phyloP scores from a whole-genome alignment of 1,140 invertebrate genomes.

The Magallana ariakensis region DNA sequence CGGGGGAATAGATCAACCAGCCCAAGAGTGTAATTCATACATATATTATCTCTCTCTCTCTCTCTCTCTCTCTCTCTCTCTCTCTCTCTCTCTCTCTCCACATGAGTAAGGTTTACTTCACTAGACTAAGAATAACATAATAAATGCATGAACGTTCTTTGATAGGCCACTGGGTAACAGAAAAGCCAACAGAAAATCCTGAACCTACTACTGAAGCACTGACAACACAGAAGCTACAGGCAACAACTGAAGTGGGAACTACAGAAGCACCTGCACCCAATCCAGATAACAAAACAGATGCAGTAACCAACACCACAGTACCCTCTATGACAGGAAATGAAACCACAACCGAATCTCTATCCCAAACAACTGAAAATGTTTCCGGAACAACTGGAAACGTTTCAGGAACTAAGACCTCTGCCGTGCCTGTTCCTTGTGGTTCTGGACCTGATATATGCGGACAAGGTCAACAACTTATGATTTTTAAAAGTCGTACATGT shows the following conservation, averaged over 20 bases:
- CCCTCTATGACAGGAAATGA: not conserved
- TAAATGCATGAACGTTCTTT: not conserved
- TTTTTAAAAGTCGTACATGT: too few species aligned
- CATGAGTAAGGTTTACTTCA: too few species aligned
- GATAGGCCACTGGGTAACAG: not conserved
- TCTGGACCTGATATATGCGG: not conserved
- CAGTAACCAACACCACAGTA: too few species aligned
- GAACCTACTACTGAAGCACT: not conserved
- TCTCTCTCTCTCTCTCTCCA: too few species aligned
- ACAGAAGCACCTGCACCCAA: too few species aligned
- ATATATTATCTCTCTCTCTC: too few species aligned
- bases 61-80: too few species aligned
- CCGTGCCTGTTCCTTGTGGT: not conserved
- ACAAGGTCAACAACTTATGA: not conserved
- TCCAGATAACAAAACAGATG: too few species aligned
- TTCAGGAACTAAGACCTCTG: not conserved
- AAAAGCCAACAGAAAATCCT: not conserved
- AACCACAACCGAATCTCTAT: not conserved
- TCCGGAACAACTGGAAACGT: not conserved
- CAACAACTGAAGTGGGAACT: too few species aligned
- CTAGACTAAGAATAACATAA: too few species aligned
- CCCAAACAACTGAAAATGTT: not conserved
- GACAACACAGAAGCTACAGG: not conserved
- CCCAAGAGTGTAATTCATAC: slow-evolving; percentile 13
- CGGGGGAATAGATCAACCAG: not conserved